These are phyloP conservation scores for Pteronura brasiliensis DNA, from an alignment of 2,113 vertebrate genomes.

Conservation along the genomic window DNA sequence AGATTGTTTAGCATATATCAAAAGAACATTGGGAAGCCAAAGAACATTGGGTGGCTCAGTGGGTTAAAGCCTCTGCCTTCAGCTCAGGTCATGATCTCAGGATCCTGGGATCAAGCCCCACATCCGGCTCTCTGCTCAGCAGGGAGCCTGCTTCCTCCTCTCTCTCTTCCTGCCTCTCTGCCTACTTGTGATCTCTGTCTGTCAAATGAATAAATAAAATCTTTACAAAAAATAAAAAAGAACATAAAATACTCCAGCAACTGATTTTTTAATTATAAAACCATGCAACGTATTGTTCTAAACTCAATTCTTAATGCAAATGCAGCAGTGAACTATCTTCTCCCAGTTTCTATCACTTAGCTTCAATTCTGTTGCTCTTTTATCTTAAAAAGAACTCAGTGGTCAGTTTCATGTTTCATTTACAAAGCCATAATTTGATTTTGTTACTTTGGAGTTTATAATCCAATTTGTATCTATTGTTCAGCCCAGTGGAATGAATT, in stretches of 20 bases:
- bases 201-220: no score
- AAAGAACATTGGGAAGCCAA: not conserved
- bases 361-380: slow-evolving; percentile 25
- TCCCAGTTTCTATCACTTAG: not conserved
- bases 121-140: no score
- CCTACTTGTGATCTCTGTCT: no score
- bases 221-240: not conserved
- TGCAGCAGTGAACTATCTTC: not conserved
- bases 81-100: no score
- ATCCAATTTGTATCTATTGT: slow-evolving; percentile 50
- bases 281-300: not conserved
- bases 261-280: not conserved
- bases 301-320: slow-evolving; percentile 30
- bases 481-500: slow-evolving; percentile 30
- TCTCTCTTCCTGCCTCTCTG: no score
- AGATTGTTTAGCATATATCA: not conserved
- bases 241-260: not conserved
- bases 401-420: slow-evolving; percentile 47
- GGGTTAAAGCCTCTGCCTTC: no score
- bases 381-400: slow-evolving; percentile 9
- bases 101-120: no score
- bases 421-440: slow-evolving; percentile 53
- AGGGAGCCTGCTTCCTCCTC: no score
- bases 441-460: slow-evolving; percentile 32
- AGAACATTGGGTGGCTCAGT: no score